Evolutionary conservation across 1,140 invertebrate genomes (phyloP), one percentile per base, ranked within the genome.

Genomic region (Drosophila sturtevanti): DNA sequence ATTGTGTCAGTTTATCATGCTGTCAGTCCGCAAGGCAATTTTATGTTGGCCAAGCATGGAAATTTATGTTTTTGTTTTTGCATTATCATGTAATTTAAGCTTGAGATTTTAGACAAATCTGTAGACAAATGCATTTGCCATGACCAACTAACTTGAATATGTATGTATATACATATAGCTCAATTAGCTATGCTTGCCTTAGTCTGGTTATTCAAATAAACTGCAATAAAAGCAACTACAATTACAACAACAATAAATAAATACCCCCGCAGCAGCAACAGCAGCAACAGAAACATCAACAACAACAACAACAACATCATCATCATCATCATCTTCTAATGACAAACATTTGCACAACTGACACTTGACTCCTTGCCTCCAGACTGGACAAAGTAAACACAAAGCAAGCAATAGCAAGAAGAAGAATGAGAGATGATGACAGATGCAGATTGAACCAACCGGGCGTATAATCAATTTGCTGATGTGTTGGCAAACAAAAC

Each of bases 391-490:
- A 76, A 60, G 18, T 11, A 48, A 48, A 48, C 41, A 48, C 9
- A 5, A 44, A 44, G 6, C 41, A 6, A 44, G 41, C n/a, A n/a
- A 44, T 11, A 48, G 16, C 41, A 48, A 48, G 41, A 48, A 48
- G 10, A 14, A 41, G 38, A 41, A 7, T 14, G n/a, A 14, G 44
- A 24, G 34, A 12, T 4, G 24, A 27, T 27, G 54, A 34, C 14
- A 16, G 14, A 56, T 56, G 55, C 37, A 44, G 18, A 69, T 59
- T 35, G 54, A 60, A 27, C 65, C 72, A 75, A 63, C 73, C 14
- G 72, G 44, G 73, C 73, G 73, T 60, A 60, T 76, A 76, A 76
- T 76, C 73, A 76, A 76, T 76, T 69, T 76, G 59, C 65, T 76
- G 65, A 76, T 69, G 64, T 52, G 38, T 76, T 58, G 67, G 56